A percentile compares a stretch with the other conserved stretches of the same genome.
Conservation (phyloP, 1,140 invertebrate genomes). For the Yoshiicerus persimilis region DNA sequence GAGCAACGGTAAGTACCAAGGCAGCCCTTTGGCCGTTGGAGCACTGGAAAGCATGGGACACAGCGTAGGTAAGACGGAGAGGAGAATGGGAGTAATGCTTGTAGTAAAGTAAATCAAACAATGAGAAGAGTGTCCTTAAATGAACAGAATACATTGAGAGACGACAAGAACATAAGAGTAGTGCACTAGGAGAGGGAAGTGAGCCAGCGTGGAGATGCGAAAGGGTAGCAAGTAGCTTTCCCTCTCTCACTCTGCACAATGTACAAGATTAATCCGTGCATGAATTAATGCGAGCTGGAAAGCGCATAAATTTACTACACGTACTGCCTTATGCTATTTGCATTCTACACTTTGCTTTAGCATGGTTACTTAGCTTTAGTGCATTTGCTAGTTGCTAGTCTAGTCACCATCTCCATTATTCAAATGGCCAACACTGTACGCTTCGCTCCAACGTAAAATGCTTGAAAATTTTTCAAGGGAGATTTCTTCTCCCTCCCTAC, state of each 20-base stretch:
- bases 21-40: too few species aligned
- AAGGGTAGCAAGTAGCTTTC: neutral
- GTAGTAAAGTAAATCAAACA: slow-evolving; percentile 2
- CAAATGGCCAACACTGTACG: slow-evolving; percentile 2
- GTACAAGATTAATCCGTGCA: slow-evolving; percentile 22
- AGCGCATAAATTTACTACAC: slow-evolving; percentile 12
- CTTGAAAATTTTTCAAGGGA: neutral
- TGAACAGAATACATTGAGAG: slow-evolving; percentile 9
- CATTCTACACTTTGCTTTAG: slow-evolving; percentile 12
- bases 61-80: neutral
- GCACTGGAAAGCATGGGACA: too few species aligned
- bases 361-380: slow-evolving; percentile 19
- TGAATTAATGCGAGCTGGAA: slow-evolving; percentile 19
- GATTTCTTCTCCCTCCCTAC: neutral
- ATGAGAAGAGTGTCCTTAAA: slow-evolving; percentile 5
- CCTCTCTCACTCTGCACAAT: neutral
- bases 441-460: neutral
- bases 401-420: slow-evolving; percentile 17
- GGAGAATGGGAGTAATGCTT: neutral
- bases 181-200: neutral
- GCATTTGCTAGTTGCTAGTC: slow-evolving; percentile 16
- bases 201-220: neutral
- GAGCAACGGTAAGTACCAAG: too few species aligned
- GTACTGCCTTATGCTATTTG: slow-evolving; percentile 22
- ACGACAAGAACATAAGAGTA: neutral